These are phyloP conservation scores for Astyanax mexicanus DNA, from an alignment of 2,797 vertebrate species.

Conservation along the genomic window DNA sequence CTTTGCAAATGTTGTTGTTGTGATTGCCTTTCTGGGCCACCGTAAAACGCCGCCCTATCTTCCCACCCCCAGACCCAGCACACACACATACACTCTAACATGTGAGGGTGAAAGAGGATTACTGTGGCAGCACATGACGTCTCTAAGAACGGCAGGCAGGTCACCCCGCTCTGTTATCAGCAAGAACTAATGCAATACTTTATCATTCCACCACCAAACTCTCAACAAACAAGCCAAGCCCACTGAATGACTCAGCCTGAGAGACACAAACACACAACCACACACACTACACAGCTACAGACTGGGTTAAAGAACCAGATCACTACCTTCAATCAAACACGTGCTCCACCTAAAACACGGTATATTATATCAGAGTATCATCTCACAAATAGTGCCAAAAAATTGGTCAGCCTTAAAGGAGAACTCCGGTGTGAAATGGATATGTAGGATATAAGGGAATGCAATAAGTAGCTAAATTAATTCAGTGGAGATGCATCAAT, in stretches of 20 bases:
- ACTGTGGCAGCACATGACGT: conserved; percentile 74
- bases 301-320: neutral
- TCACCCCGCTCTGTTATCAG: conserved; percentile 13
- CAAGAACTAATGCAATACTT: conserved; percentile 15
- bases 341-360: too few relatives aligned
- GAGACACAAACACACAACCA: neutral
- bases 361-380: too few relatives aligned
- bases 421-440: too few relatives aligned
- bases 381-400: too few relatives aligned
- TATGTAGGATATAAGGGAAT: too few relatives aligned
- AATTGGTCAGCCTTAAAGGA: too few relatives aligned
- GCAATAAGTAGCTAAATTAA: too few relatives aligned
- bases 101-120: conserved; percentile 73
- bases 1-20: too few relatives aligned
- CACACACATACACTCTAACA: conserved; percentile 51
- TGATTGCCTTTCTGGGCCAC: too few relatives aligned
- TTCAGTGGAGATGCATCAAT: too few relatives aligned
- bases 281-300: neutral
- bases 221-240: conserved; percentile 4
- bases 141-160: conserved; percentile 55
- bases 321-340: neutral
- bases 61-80: conserved; percentile 54
- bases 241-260: neutral
- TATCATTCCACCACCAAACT: conserved; percentile 2
- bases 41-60: too few relatives aligned